Conservation (phyloP, 1,140 invertebrate genomes). For the Neodiprion fabricii region DNA sequence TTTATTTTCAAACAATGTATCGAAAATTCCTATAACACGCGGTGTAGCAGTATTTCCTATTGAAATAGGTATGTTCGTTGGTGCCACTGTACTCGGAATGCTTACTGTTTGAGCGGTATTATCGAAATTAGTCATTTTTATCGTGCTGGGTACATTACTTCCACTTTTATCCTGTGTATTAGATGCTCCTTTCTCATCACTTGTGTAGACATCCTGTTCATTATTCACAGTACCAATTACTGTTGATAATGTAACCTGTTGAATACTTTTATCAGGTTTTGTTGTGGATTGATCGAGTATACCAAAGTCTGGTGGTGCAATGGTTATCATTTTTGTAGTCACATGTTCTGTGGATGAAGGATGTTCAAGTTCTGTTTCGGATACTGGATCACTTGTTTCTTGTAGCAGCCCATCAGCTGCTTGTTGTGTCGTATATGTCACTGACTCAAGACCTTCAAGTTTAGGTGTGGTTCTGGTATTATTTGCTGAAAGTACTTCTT, state of each 20-base stretch:
- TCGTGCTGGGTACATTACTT: not conserved
- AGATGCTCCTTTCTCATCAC: not conserved
- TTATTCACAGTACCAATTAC: not conserved
- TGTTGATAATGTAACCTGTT: not conserved
- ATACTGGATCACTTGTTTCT: no score
- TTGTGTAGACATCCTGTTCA: not conserved
- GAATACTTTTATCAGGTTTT: not conserved
- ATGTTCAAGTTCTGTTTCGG: no score
- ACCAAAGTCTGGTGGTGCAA: no score
- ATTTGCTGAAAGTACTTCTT: no score
- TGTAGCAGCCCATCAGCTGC: no score
- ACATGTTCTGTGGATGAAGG: no score
- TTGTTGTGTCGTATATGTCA: no score
- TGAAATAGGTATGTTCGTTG: not conserved
- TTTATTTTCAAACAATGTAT: no score
- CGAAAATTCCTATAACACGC: no score
- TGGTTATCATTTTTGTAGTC: no score
- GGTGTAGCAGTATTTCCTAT: not conserved
- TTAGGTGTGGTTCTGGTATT: no score
- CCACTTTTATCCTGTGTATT: not conserved
- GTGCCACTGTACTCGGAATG: not conserved
- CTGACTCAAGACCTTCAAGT: no score
- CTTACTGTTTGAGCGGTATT: not conserved
- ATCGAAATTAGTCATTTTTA: not conserved
- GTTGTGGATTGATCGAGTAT: not conserved